Percentiles rank a stretch among this genome's conserved stretches.
phyloP scores from a whole-genome alignment of 2,113 vertebrate genomes.

The Bothrops jararaca region DNA sequence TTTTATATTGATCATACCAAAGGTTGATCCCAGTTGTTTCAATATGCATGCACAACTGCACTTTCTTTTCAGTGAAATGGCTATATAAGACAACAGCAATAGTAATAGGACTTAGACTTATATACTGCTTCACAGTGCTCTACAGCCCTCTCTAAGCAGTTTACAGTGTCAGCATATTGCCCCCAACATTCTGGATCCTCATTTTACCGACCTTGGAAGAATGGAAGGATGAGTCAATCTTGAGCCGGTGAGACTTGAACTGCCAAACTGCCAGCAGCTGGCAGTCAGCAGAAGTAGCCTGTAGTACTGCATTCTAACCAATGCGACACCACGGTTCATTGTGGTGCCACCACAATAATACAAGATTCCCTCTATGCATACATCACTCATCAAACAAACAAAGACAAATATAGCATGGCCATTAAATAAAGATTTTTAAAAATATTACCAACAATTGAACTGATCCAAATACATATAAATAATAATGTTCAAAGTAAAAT shows the following conservation, averaged over 20 bases:
- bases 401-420: background rate
- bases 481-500: background rate
- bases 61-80: background rate
- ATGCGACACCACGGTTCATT: too few relatives aligned
- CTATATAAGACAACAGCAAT: background rate
- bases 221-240: too few relatives aligned
- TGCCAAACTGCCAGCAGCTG: too few relatives aligned
- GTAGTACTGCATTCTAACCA: too few relatives aligned
- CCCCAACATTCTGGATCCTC: too few relatives aligned
- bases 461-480: background rate
- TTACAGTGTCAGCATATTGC: too few relatives aligned
- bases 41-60: background rate
- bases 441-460: background rate
- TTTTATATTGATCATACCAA: background rate
- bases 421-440: background rate
- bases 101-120: too few relatives aligned
- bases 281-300: too few relatives aligned
- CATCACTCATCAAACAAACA: background rate
- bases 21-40: background rate
- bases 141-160: too few relatives aligned
- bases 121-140: too few relatives aligned
- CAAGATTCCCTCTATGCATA: background rate
- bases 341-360: background rate
- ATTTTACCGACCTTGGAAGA: too few relatives aligned
- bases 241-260: too few relatives aligned